Base-by-base conservation (phyloP, 2,888 invertebrate species). In the Amphipoea lucens region DNA sequence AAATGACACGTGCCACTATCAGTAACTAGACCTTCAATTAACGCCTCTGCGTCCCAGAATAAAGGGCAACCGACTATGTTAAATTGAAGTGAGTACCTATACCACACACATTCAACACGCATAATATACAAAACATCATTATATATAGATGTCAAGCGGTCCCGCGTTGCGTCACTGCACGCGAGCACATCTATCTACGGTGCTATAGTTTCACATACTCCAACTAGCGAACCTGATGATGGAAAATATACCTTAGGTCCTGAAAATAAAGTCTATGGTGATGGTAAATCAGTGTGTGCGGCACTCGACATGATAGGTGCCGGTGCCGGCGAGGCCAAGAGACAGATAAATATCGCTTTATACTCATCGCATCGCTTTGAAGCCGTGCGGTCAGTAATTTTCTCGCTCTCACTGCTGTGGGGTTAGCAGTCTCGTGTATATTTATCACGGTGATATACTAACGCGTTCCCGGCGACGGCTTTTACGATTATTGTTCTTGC, bases 341-440 rank as follows among this genome's bases (percentile, higher is more conserved):
- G 93, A 92, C 93, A 92, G 92, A 94, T 95, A 95, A 94, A 94
- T 95, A 94, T 94, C 95, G 92, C 90, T 92, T 90, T 91, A 92
- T 92, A 93, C 93, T 92, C 93, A 91, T 93, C 94, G 92, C 92
- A 88, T 80, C 87, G 92, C 93, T 94, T 94, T 93, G 93, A 93
- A 92, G 93, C 91, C 89, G 90, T 85, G 93, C 92, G 92, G 91
- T 91, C 91, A 91, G 93, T 93, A 93, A 92, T 93, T 93, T 91
- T 91, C 92, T 90, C 90, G 88, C 91, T 88, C 90, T 88, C 87
- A 84, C 86, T 87, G 84, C 82, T 71, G 73, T 72, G 79, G 91
- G 87, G 88, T 87, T 89, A 83, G 88, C 86, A 88, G 81, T 83
- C 87, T 79, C 83, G 83, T 82, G 87, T 90, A 86, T 87, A 90